Evolutionary conservation across 30 jellyfish, hydroid and myxozoan species (phyloP).

Genomic region (Aurelia aurita): DNA sequence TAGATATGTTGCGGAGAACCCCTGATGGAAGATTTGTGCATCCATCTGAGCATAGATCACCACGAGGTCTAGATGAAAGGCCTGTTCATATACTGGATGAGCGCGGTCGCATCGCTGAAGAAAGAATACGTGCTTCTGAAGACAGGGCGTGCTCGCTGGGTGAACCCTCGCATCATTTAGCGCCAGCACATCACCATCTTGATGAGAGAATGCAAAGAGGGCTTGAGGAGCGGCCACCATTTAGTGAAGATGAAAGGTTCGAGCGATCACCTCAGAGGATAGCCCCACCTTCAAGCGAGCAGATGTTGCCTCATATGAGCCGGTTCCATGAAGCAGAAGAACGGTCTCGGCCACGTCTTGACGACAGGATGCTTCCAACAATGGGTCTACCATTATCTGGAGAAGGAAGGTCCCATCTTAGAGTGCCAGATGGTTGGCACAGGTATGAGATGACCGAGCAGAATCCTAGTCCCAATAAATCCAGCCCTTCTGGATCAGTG

Average conservation of each 20-base stretch:
- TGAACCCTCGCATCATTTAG: background rate
- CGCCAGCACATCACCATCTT: background rate
- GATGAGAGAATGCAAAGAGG: constrained; percentile 22
- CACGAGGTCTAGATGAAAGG: constrained; percentile 38
- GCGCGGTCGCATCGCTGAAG: constrained; percentile 55
- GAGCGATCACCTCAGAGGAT: constrained; percentile 11
- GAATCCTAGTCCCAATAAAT: constrained; percentile 8
- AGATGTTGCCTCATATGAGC: background rate
- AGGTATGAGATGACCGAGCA: constrained; percentile 16
- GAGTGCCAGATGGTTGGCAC: constrained; percentile 45
- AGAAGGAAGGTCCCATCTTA: constrained; percentile 26
- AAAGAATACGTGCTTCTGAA: constrained; percentile 58
- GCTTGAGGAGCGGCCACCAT: constrained; percentile 17
- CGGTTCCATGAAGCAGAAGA: constrained; percentile 32
- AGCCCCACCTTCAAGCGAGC: constrained; percentile 11
- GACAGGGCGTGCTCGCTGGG: constrained; percentile 27
- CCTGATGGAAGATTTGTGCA: constrained; percentile 23
- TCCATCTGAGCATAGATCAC: constrained; percentile 43
- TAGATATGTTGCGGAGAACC: constrained; percentile 15
- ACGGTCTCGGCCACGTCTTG: background rate
- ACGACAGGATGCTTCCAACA: constrained; percentile 7
- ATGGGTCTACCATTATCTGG: background rate
- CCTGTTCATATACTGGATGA: constrained; percentile 58
- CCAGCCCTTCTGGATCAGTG: background rate
- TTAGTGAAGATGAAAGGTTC: constrained; percentile 2